Evolutionary conservation across 2,888 invertebrate species (phyloP).

Genomic region (Hypena proboscidalis): DNA sequence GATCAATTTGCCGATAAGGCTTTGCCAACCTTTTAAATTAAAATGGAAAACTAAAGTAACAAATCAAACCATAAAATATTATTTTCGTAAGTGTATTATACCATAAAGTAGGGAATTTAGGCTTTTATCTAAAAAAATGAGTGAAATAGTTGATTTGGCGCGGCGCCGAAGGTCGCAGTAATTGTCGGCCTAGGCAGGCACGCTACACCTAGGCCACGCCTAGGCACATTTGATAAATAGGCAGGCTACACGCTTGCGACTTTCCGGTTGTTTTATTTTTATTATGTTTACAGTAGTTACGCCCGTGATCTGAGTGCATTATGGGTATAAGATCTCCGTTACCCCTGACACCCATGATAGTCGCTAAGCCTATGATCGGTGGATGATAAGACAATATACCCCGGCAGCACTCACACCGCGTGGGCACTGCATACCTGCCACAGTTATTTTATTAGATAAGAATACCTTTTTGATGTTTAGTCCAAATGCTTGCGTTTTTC

Average conservation of each 20-base stretch:
- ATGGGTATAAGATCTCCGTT: too few relatives aligned
- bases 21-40: not conserved
- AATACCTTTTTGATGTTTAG: too few relatives aligned
- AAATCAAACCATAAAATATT: not conserved
- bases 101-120: not conserved
- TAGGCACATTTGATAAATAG: slow-evolving; percentile 25
- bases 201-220: slow-evolving; percentile 40
- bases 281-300: too few relatives aligned
- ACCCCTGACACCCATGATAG: too few relatives aligned
- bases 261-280: slow-evolving; percentile 6
- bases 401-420: too few relatives aligned
- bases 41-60: not conserved
- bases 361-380: too few relatives aligned
- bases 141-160: slow-evolving; percentile 31
- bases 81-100: not conserved
- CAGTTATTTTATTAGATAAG: too few relatives aligned
- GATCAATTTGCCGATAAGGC: not conserved
- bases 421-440: too few relatives aligned
- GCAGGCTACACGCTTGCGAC: slow-evolving; percentile 9
- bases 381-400: too few relatives aligned
- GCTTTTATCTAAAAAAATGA: slow-evolving; percentile 31
- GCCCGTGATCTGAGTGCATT: too few relatives aligned
- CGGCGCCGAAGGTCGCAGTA: slow-evolving; percentile 36
- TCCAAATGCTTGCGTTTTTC: too few relatives aligned
- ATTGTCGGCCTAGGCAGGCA: slow-evolving; percentile 39